Conservation (phyloP, 2,888 invertebrate genomes). For the Choristoneura rosaceana region DNA sequence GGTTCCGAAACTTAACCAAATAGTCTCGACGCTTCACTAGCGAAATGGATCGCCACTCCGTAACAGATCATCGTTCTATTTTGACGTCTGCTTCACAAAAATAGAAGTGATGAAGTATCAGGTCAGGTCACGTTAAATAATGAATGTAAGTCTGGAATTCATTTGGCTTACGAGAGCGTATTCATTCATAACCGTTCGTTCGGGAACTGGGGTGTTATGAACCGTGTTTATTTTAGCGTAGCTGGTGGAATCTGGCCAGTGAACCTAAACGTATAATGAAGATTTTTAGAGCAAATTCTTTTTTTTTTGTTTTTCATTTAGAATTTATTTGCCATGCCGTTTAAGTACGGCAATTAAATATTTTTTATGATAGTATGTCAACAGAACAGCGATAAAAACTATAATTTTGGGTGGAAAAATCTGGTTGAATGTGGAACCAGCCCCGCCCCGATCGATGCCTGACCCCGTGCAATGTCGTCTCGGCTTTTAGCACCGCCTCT, state of each 20-base stretch:
- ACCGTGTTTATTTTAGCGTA: conserved; percentile 8
- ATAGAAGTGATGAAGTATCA: conserved; percentile 12
- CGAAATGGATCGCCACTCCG: not conserved
- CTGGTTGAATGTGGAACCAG: conserved; percentile 36
- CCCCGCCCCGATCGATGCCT: conserved; percentile 72
- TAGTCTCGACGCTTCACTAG: not conserved
- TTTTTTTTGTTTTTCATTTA: conserved; percentile 2
- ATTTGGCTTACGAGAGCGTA: conserved; percentile 7
- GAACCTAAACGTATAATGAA: not conserved
- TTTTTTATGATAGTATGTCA: not conserved
- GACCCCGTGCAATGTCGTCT: conserved; percentile 74
- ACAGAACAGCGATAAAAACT: conserved; percentile 8
- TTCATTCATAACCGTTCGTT: conserved; percentile 29
- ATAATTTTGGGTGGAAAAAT: conserved; percentile 26
- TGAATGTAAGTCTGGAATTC: conserved; percentile 8
- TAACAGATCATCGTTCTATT: not conserved
- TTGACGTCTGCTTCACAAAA: not conserved
- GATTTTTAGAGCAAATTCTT: not conserved
- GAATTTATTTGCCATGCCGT: not conserved
- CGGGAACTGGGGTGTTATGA: conserved; percentile 10
- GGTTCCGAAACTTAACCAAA: conserved; percentile 8
- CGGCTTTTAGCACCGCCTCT: conserved; percentile 66
- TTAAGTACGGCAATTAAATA: not conserved
- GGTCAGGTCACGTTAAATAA: conserved; percentile 12
- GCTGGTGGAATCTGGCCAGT: not conserved